Base-by-base conservation (phyloP, 2,113 vertebrate species). In the Muntiacus reevesi region DNA sequence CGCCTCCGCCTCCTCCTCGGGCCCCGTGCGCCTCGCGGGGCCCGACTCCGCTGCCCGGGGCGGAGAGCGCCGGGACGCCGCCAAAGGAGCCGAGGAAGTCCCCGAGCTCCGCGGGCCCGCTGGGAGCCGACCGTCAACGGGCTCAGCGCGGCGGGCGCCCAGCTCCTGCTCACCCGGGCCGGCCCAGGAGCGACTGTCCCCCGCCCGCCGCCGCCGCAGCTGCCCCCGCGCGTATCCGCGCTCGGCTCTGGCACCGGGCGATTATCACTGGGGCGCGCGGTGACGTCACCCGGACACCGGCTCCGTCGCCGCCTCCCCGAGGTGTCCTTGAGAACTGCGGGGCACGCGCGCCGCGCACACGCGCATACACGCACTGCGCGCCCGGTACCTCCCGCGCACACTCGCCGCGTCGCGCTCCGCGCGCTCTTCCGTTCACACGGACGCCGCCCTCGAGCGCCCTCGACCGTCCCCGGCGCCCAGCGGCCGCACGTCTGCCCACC, bases 241-340 rank as follows among this genome's bases (percentile, higher is more conserved):
- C 99, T 99, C 99, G 99, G 99, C 99, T 99, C 99, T 99, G 98
- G 99, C 99, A 99, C 99, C 99, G 99, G 99, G 99, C 99, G 99
- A 99, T 99, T 99, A 99, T 99, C 99, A 99, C 99, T 99, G 99
- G 99, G 99, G 99, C 99, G 99, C 99, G 99, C 99, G 99, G 99
- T 99, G 99, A 99, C 99, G 99, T 99, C 99, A 99, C 99, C 99
- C 99, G 98, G 99, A 99, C 99, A 99, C 98, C 99, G 99, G 99
- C 98, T 98, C 99, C 99, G 99, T 99, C 99, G 99, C 99, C 99
- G 99, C 99, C 99, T 99, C 99, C 99, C 99, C 99, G 99, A 99
- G 99, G 99, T 99, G 99, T 99, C 99, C 99, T 99, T 99, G 99
- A 99, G 98, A 99, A 99, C 99, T 99, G 98, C 98, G 98, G 99